Evolutionary conservation across 37 sponge, comb jelly and placozoan species (phyloP), one percentile per base, ranked within the genome.

Genomic region (Haliclona indistincta): DNA sequence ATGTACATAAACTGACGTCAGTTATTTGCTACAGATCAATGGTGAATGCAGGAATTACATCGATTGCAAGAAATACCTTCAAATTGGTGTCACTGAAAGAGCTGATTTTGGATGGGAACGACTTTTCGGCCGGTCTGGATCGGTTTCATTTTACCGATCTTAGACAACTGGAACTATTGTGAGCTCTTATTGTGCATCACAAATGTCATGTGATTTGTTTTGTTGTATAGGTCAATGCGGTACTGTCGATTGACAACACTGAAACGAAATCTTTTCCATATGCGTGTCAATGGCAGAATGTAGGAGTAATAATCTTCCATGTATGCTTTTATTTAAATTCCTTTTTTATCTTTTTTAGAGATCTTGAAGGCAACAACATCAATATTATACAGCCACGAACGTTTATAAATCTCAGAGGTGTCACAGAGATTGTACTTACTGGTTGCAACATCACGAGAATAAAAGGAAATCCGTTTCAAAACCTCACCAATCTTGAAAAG

Each of bases 361-460:
- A 30, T 34, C 20, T 72, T 3, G 15, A n/a, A 5, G 37, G 53
- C 22, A 72, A 72, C 38, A 30, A 25, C 55, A 51, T 72, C 38
- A 72, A 30, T 20, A 4, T 2, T 8, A 4, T 72, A 4, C 11
- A 17, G 6, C 17, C 11, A 3, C 35, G 52, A 5, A 34, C 49
- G 8, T 53, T 72, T 11, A 72, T 5, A 44, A 39, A 33, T 39
- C 40, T 52, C 60, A 56, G 1, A 0, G 36, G 58, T 25, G 28
- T 43, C 19, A 10, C n/a, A 5, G 1, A 49, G 32, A 49, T 73
- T 10, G 20, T 37, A 8, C 53, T 72, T 17, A 33, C 64, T 38
- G 25, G 47, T 34, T 32, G 32, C 35, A 62, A 70, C 63, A 60
- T 80, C 25, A 4, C 26, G 17, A 38, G 38, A 39, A 38, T 76